Conservation (phyloP, 1,140 invertebrate genomes). For the Orchestia grillus region DNA sequence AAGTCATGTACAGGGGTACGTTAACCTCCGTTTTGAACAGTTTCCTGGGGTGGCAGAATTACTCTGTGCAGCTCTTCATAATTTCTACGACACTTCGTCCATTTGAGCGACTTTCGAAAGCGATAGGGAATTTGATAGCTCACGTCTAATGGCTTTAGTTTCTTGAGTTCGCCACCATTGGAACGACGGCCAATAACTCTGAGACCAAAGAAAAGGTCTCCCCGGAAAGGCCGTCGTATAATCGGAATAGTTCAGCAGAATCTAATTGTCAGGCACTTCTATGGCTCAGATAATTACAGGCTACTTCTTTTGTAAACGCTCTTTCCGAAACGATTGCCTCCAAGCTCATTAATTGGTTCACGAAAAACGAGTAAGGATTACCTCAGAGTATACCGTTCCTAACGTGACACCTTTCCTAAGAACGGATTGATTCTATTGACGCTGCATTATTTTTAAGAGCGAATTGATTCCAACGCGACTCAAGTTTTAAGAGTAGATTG, state of each 20-base stretch:
- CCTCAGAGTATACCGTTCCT: background rate
- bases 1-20: background rate
- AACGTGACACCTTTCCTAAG: background rate
- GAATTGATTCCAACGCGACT: background rate
- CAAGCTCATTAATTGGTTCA: background rate
- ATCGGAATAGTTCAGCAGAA: slow-evolving; percentile 49
- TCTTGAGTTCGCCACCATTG: slow-evolving; percentile 9
- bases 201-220: slow-evolving; percentile 26
- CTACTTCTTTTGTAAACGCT: slow-evolving; percentile 37
- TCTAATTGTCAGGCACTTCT: slow-evolving; percentile 43
- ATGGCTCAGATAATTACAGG: slow-evolving; percentile 26
- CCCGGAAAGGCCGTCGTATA: slow-evolving; percentile 31
- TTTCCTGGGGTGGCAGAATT: background rate
- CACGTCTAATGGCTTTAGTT: slow-evolving; percentile 48
- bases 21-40: background rate
- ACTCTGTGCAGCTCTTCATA: slow-evolving; percentile 27
- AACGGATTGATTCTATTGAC: no score
- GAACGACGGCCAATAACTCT: slow-evolving; percentile 51
- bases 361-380: background rate
- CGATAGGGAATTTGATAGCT: slow-evolving; percentile 50
- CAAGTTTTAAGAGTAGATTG: background rate
- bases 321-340: background rate
- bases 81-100: slow-evolving; percentile 28
- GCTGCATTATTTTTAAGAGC: no score
- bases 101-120: background rate